Evolutionary conservation across 2,113 vertebrate species (phyloP), one percentile per base, ranked within the genome.

Genomic region (Rhinopithecus roxellana): DNA sequence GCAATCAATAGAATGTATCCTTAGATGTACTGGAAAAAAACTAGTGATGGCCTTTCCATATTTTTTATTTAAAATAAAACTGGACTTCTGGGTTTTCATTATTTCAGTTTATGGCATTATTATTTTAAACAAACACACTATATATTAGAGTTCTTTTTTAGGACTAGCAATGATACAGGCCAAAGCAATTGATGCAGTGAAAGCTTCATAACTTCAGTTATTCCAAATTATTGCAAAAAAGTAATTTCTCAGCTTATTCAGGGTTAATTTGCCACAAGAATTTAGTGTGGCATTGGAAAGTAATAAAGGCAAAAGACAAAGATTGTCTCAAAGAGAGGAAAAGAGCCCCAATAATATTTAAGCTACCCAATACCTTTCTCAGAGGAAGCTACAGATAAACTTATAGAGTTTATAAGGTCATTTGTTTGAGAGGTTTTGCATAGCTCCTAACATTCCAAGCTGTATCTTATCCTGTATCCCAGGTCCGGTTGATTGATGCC

Each of bases 391-490:
- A 70, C 17, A 88, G 25, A 61, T 82, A 18, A 74, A 5, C 79
- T 96, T 88, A 88, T 77, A 86, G 61, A 82, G 72, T 48, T 89
- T 83, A 82, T 74, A n/a, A 85, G 74, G 25, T 67, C 78, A 35
- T 91, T 70, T 48, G 38, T 95, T 17, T 81, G 91, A 92, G 72
- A 78, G 7, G 59, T 77, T 91, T 83, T 93, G 4, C 25, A 25
- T 45, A 82, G 27, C 8, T 84, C 27, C 52, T 82, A 82, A n/a
- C 12, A 32, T 96, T 81, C 35, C 27, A 38, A 82, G 4, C 32
- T 72, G 3, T 55, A 32, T 80, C 32, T 84, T 74, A 57, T 48
- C 40, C 45, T 67, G 10, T 0, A 30, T 70, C 16, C n/a, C 18
- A 50, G 27, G 16, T 22, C 18, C 25, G 82, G 1, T 13, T 27